Conservation (phyloP, 2,888 invertebrate species). For the Parnassius smintheus region DNA sequence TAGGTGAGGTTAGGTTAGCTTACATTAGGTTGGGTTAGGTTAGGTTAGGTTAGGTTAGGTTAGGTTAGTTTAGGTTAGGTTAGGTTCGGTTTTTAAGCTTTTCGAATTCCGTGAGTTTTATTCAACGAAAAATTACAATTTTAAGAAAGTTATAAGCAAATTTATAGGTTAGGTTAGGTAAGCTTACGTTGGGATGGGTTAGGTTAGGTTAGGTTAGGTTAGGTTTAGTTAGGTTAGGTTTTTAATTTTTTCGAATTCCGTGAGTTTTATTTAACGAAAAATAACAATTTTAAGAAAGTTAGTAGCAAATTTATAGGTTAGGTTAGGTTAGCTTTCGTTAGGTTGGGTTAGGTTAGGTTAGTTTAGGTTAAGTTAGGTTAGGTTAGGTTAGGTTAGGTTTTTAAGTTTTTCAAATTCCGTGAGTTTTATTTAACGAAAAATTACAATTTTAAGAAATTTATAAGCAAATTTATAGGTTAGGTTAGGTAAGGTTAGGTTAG, state of each 20-base stretch:
- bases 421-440: no score
- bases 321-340: constrained; percentile 30
- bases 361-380: constrained; percentile 30
- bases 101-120: constrained; percentile 24
- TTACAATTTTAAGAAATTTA: no score
- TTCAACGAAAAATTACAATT: no score
- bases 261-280: no score
- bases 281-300: no score
- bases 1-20: constrained; percentile 4
- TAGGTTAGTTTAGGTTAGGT: constrained; percentile 29
- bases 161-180: constrained; percentile 31
- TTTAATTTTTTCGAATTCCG: no score
- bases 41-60: constrained; percentile 31
- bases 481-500: no score
- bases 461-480: no score
- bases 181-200: constrained; percentile 32
- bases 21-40: constrained; percentile 29
- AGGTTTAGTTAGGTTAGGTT: constrained; percentile 31
- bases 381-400: constrained; percentile 30
- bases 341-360: constrained; percentile 31
- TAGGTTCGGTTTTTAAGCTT: constrained; percentile 19
- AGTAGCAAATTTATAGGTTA: no score
- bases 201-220: constrained; percentile 33
- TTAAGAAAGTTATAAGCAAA: no score
- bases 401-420: no score